A percentile compares a stretch with the other conserved stretches of the same genome.
Evolutionary conservation across 2,797 vertebrate genomes (phyloP).

Genomic region (Potorous gilbertii): DNA sequence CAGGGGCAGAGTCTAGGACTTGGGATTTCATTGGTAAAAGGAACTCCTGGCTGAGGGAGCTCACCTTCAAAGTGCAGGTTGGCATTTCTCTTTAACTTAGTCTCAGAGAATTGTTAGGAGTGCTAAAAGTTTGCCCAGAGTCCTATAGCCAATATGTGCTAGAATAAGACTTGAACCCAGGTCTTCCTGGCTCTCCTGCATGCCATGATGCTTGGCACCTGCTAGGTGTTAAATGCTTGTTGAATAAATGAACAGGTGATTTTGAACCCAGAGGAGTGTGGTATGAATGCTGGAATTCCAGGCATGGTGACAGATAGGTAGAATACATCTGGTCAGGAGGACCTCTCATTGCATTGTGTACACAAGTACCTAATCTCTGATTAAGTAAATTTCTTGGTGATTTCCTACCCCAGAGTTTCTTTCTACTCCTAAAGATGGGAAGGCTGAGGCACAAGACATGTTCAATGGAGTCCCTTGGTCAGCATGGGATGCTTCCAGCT

Average conservation of each 20-base stretch:
- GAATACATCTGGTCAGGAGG: not conserved
- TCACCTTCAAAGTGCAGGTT: not conserved
- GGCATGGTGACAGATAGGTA: not conserved
- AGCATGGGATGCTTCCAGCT: not conserved
- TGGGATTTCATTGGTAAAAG: not conserved
- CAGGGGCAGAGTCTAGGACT: not conserved
- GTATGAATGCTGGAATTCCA: not conserved
- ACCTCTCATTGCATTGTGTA: not conserved
- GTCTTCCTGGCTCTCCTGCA: not conserved
- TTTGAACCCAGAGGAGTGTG: not conserved
- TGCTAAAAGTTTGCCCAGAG: not conserved
- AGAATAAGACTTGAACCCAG: not conserved
- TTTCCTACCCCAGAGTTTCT: not conserved
- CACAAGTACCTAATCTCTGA: not conserved
- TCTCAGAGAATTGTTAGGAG: not conserved
- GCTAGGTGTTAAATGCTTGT: not conserved
- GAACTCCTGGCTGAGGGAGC: not conserved
- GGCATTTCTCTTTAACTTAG: not conserved
- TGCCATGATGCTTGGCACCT: not conserved
- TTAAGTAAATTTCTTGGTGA: not conserved
- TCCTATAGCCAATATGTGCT: not conserved
- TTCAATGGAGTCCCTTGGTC: not conserved
- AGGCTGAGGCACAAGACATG: not conserved
- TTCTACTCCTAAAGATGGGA: not conserved
- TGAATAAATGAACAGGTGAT: not conserved